A percentile compares a stretch with the other conserved stretches of the same genome.
Conservation (phyloP, 1,140 invertebrate genomes). For the Dryas iulia region DNA sequence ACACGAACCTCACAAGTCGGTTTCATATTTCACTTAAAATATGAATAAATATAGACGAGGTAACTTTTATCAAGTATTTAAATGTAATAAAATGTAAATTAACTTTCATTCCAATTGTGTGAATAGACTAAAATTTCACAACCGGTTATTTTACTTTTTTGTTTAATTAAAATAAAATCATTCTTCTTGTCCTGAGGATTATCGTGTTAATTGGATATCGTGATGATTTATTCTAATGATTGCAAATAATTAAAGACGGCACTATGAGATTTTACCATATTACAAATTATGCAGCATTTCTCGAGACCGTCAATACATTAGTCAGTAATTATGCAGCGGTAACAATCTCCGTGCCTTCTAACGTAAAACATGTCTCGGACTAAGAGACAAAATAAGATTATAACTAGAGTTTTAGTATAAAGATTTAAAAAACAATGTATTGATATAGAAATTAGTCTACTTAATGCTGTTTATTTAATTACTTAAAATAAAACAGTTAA, state of each 20-base stretch:
- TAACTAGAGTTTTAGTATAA: no score
- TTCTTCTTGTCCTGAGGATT: neutral
- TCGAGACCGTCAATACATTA: no score
- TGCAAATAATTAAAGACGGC: neutral
- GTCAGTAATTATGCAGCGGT: no score
- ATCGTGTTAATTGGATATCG: neutral
- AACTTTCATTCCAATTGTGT: constrained; percentile 35
- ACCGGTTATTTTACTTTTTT: constrained; percentile 27
- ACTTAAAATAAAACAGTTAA: no score
- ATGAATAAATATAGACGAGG: constrained; percentile 7
- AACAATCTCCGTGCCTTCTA: no score
- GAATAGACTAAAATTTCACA: constrained; percentile 27
- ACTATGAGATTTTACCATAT: neutral
- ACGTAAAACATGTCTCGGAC: no score
- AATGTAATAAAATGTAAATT: constrained; percentile 37
- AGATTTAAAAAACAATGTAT: no score
- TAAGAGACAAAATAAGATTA: no score
- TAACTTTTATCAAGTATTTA: constrained; percentile 21
- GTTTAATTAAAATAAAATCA: constrained; percentile 26
- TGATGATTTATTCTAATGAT: neutral
- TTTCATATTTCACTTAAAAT: constrained; percentile 6
- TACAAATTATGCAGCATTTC: no score
- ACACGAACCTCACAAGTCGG: neutral
- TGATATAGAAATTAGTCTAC: no score
- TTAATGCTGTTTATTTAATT: no score